Evolutionary conservation across 2,888 invertebrate genomes (phyloP).

Genomic region (Drosophila maculinotata): DNA sequence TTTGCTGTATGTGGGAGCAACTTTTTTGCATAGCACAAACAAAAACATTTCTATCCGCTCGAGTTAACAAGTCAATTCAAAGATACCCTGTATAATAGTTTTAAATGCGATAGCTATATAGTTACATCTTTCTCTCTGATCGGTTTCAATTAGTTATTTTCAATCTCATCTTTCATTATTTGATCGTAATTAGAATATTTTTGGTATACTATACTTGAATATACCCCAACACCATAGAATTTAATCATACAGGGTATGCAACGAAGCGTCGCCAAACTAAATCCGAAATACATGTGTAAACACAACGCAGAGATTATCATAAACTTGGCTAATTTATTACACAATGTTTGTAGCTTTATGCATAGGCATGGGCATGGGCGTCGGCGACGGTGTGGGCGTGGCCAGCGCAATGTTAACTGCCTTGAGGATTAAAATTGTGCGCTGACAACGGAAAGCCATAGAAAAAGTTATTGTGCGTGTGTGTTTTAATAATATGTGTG

Average conservation of each 20-base stretch:
- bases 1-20: slow-evolving; percentile 26
- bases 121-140: too few relatives aligned
- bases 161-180: too few relatives aligned
- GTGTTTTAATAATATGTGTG: not conserved
- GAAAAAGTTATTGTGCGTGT: slow-evolving; percentile 6
- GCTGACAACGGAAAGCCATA: slow-evolving; percentile 45
- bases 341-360: slow-evolving; percentile 48
- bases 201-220: too few relatives aligned
- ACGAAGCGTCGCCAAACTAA: slow-evolving; percentile 49
- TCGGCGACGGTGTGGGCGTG: not conserved
- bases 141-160: too few relatives aligned
- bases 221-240: not conserved
- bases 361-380: slow-evolving; percentile 22
- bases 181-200: too few relatives aligned
- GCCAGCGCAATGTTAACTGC: slow-evolving; percentile 23
- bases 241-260: not conserved
- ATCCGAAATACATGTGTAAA: slow-evolving; percentile 70
- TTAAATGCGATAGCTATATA: not conserved
- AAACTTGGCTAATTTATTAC: slow-evolving; percentile 68
- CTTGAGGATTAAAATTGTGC: slow-evolving; percentile 48
- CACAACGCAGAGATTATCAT: slow-evolving; percentile 67
- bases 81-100: not conserved
- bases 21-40: slow-evolving; percentile 38
- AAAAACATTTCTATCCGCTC: slow-evolving; percentile 22
- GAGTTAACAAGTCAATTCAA: not conserved